These are phyloP conservation scores for Oophaga pumilio DNA, from an alignment of 2,113 vertebrate genomes.

Conservation along the genomic window DNA sequence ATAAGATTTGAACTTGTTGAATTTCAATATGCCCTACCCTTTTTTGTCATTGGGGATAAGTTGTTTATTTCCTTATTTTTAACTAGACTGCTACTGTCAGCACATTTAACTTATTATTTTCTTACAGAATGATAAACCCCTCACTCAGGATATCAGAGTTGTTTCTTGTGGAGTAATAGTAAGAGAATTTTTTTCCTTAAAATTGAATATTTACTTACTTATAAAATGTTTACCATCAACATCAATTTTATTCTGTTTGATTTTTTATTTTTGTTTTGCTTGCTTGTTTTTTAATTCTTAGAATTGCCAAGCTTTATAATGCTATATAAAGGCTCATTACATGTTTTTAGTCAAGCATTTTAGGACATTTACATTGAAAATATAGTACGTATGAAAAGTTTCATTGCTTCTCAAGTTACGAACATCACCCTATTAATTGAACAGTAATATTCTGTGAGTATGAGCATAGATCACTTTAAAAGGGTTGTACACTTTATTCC, in stretches of 20 bases:
- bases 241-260: no score
- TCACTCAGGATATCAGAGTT: conserved; percentile 32
- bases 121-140: conserved; percentile 45
- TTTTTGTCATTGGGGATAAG: no score
- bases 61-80: background rate
- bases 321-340: no score
- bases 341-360: no score
- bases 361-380: no score
- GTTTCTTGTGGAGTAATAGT: conserved; percentile 45
- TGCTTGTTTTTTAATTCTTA: no score
- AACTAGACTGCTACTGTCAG: background rate
- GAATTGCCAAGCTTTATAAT: no score
- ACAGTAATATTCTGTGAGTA: no score
- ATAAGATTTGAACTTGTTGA: background rate
- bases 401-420: background rate
- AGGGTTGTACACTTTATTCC: no score
- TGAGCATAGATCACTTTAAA: no score
- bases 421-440: no score
- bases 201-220: no score
- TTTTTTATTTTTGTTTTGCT: background rate
- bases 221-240: background rate
- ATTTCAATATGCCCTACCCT: background rate
- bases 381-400: background rate
- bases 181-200: background rate
- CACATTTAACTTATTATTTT: background rate